A percentile compares a stretch with the other conserved stretches of the same genome.
Conservation (phyloP, 1,140 invertebrate species). For the Caenorhabditis latens region DNA sequence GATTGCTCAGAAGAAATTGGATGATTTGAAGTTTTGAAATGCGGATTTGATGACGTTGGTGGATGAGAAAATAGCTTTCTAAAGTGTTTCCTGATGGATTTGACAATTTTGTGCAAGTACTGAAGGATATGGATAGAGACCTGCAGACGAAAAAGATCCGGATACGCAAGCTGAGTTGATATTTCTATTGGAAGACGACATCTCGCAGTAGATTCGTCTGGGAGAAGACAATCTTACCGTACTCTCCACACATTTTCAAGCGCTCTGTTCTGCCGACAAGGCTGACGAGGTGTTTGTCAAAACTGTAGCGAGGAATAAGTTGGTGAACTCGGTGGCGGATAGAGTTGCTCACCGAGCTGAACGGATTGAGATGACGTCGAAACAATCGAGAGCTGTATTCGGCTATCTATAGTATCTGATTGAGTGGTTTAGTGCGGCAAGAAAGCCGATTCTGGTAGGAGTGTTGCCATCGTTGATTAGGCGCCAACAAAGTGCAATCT, state of each 20-base stretch:
- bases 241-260: slow-evolving; percentile 91
- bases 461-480: slow-evolving; percentile 90
- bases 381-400: slow-evolving; percentile 84
- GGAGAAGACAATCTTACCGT: slow-evolving; percentile 89
- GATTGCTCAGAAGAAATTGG: slow-evolving; percentile 92
- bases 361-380: slow-evolving; percentile 89
- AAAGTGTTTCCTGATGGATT: slow-evolving; percentile 94
- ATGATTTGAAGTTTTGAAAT: slow-evolving; percentile 82
- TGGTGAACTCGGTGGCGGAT: slow-evolving; percentile 93
- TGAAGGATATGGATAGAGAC: slow-evolving; percentile 76
- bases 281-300: slow-evolving; percentile 91
- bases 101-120: too few relatives aligned
- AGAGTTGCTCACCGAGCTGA: slow-evolving; percentile 90
- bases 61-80: slow-evolving; percentile 82
- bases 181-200: slow-evolving; percentile 66
- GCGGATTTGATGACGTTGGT: slow-evolving; percentile 82
- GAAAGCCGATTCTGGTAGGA: slow-evolving; percentile 86
- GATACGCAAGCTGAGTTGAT: slow-evolving; percentile 81
- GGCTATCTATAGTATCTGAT: slow-evolving; percentile 93
- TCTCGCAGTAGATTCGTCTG: slow-evolving; percentile 61
- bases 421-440: slow-evolving; percentile 94
- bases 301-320: slow-evolving; percentile 89
- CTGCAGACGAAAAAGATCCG: slow-evolving; percentile 83
- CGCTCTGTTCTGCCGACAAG: slow-evolving; percentile 89
- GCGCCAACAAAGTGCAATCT: slow-evolving; percentile 88